Conservation (phyloP, 2,113 vertebrate species). For the Chionodraco myersi region DNA sequence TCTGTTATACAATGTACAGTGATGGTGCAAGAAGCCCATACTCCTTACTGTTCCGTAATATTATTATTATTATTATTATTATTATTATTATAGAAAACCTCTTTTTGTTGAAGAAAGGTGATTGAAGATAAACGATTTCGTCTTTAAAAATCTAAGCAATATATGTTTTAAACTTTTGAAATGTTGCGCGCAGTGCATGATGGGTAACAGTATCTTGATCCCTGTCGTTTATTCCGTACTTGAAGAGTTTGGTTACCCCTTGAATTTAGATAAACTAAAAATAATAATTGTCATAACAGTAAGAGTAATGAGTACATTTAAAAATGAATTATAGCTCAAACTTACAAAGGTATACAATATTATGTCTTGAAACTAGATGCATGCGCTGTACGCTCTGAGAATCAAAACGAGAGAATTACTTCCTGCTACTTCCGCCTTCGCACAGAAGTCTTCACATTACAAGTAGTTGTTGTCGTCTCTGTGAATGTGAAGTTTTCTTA, state of each 20-base stretch:
- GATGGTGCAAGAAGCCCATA: not conserved
- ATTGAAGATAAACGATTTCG: not conserved
- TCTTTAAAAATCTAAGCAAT: not conserved
- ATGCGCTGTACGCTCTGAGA: not conserved
- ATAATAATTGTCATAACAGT: not conserved
- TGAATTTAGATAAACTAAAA: not conserved
- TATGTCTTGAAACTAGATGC: fast-evolving
- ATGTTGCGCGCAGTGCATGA: constrained; percentile 43
- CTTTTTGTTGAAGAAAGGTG: too few species aligned
- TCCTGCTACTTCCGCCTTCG: not conserved
- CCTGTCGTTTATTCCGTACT: not conserved
- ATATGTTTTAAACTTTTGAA: fast-evolving
- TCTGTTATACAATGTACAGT: not conserved
- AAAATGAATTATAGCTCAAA: not conserved
- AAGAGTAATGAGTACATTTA: not conserved
- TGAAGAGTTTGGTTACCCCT: not conserved
- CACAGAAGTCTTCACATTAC: not conserved
- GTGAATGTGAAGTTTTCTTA: not conserved
- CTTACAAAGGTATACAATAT: too few species aligned
- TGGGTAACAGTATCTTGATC: constrained; percentile 20
- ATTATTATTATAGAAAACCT: too few species aligned
- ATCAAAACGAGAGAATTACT: not conserved
- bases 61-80: too few species aligned
- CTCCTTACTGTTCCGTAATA: too few species aligned
- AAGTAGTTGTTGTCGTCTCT: not conserved